Conservation (phyloP, 2,888 invertebrate genomes). For the Ceraclea dissimilis region DNA sequence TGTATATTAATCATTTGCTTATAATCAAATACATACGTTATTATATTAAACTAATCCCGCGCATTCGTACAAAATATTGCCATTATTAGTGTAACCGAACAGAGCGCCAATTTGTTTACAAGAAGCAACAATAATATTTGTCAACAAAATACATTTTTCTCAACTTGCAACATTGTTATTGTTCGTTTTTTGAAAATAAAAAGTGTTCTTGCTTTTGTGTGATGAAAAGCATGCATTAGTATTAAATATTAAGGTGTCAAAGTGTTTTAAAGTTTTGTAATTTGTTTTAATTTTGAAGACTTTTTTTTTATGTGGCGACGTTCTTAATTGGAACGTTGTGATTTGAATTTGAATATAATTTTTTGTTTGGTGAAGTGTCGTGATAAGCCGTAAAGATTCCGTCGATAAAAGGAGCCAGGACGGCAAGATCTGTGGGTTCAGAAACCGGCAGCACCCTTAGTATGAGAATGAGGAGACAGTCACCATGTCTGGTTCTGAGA, state of each 20-base stretch:
- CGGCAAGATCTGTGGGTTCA: conserved; percentile 20
- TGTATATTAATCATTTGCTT: too few species aligned
- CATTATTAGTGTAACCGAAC: background rate
- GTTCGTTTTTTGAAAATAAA: background rate
- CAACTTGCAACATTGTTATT: background rate
- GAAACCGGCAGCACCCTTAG: conserved; percentile 29
- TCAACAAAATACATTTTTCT: background rate
- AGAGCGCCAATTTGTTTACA: background rate
- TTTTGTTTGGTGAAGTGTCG: conserved; percentile 18
- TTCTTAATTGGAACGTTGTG: background rate
- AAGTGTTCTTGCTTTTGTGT: background rate
- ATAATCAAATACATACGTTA: background rate
- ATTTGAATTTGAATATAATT: background rate
- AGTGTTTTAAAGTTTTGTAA: background rate
- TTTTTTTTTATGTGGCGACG: background rate
- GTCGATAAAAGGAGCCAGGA: conserved; percentile 25
- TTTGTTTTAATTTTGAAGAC: background rate
- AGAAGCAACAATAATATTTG: background rate
- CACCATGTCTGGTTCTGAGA: conserved; percentile 55
- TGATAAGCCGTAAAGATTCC: conserved; percentile 24
- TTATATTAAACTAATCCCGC: background rate
- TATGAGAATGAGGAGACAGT: conserved; percentile 60
- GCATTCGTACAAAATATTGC: background rate
- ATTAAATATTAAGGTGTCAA: background rate
- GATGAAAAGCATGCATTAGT: too few species aligned